phyloP scores from a whole-genome alignment of 2,888 invertebrate species.

The Ormyrus labotus region DNA sequence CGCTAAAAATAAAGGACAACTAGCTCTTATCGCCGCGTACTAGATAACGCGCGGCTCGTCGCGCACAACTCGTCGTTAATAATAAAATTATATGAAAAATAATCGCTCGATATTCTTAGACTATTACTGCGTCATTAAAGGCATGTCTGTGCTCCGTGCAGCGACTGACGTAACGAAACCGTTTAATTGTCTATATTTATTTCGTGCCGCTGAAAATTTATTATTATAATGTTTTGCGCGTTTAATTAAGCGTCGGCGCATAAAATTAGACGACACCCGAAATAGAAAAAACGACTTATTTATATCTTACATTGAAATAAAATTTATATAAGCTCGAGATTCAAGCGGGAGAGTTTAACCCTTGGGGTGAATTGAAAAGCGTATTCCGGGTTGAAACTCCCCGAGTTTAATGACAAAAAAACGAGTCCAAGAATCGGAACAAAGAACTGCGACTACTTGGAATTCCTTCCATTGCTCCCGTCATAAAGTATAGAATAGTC shows the following conservation, averaged over 20 bases:
- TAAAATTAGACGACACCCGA: too few relatives aligned
- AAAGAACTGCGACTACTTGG: not conserved
- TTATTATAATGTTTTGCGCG: too few relatives aligned
- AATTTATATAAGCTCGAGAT: too few relatives aligned
- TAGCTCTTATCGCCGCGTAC: not conserved
- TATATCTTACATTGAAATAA: too few relatives aligned
- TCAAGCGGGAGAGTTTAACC: not conserved
- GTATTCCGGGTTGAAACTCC: constrained; percentile 1
- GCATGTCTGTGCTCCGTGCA: not conserved
- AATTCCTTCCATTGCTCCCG: constrained; percentile 16
- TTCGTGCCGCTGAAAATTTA: not conserved
- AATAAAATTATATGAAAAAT: constrained; percentile 28
- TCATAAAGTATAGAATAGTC: constrained; percentile 3
- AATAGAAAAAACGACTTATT: too few relatives aligned
- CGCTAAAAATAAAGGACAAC: constrained; percentile 39
- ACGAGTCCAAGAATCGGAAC: constrained; percentile 4
- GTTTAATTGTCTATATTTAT: not conserved
- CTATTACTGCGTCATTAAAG: constrained; percentile 34
- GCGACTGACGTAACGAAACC: not conserved
- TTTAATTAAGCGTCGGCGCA: too few relatives aligned
- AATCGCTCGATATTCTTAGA: constrained; percentile 16
- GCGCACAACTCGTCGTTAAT: constrained; percentile 1
- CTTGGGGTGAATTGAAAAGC: not conserved
- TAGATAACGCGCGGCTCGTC: constrained; percentile 7
- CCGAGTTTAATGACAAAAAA: constrained; percentile 19